Conservation (phyloP, 2,797 vertebrate species). For the Champsocephalus gunnari region DNA sequence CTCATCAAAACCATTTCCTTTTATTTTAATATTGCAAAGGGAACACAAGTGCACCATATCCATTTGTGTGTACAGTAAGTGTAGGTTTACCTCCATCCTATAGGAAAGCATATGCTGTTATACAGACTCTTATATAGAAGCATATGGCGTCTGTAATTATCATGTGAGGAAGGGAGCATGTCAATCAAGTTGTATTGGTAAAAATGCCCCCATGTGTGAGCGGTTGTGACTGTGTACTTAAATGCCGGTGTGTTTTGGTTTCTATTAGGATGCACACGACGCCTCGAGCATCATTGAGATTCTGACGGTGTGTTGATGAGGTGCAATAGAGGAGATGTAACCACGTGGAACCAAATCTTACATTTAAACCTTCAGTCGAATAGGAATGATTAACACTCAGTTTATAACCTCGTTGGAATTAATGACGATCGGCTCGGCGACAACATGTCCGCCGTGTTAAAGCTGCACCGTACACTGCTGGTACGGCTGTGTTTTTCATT, state of each 20-base stretch:
- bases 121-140: slow-evolving; percentile 33
- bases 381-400: slow-evolving; percentile 45
- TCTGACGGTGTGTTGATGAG: slow-evolving; percentile 29
- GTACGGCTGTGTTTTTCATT: background rate
- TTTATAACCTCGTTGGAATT: slow-evolving; percentile 40
- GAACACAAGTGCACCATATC: no score
- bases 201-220: background rate
- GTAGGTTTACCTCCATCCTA: background rate
- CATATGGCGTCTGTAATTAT: slow-evolving; percentile 47
- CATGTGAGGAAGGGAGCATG: slow-evolving; percentile 1
- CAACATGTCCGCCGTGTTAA: slow-evolving; percentile 31
- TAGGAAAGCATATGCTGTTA: slow-evolving; percentile 15
- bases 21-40: no score
- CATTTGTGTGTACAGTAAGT: no score
- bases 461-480: background rate
- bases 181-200: slow-evolving; percentile 10
- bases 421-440: slow-evolving; percentile 34
- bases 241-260: background rate
- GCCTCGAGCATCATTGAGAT: slow-evolving; percentile 25
- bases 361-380: slow-evolving; percentile 31
- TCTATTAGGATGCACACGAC: slow-evolving; percentile 4
- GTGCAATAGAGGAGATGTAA: slow-evolving; percentile 45
- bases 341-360: slow-evolving; percentile 59
- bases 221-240: slow-evolving; percentile 5
- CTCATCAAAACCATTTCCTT: no score